These are phyloP conservation scores for Apotomis capreana DNA, from an alignment of 2,888 invertebrate genomes.

Conservation along the genomic window DNA sequence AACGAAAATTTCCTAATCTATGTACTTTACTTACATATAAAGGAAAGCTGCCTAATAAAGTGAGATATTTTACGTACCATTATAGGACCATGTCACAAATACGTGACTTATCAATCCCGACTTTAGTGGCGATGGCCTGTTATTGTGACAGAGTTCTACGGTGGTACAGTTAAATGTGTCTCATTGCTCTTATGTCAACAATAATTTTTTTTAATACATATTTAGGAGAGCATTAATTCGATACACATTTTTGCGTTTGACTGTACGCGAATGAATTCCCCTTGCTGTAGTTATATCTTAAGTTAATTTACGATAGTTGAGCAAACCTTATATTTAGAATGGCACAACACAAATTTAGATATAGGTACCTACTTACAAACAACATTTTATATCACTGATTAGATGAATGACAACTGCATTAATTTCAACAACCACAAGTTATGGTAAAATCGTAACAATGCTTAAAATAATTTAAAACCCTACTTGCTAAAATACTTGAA, in stretches of 20 bases:
- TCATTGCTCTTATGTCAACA: too few relatives aligned
- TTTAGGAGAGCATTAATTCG: too few relatives aligned
- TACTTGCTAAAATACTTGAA: neutral
- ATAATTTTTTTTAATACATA: too few relatives aligned
- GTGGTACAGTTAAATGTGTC: too few relatives aligned
- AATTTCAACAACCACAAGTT: constrained; percentile 2
- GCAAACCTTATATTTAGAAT: constrained; percentile 42
- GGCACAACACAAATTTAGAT: constrained; percentile 15
- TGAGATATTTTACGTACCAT: too few relatives aligned
- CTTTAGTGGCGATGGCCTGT: too few relatives aligned
- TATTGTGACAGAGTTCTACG: too few relatives aligned
- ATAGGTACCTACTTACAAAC: neutral
- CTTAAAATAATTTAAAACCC: constrained; percentile 4
- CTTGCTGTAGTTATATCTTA: neutral
- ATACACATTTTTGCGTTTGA: too few relatives aligned
- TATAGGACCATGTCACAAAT: too few relatives aligned
- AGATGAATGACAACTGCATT: neutral
- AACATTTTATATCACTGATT: neutral
- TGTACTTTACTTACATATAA: constrained; percentile 7
- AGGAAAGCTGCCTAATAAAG: constrained; percentile 16
- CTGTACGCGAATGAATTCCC: too few relatives aligned
- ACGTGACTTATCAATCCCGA: too few relatives aligned
- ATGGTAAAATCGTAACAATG: constrained; percentile 18
- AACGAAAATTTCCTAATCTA: constrained; percentile 40
- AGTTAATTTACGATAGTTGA: constrained; percentile 34